Evolutionary conservation across 2,888 invertebrate genomes (phyloP), one percentile per base, ranked within the genome.

Genomic region (Oxyteleia sp.): DNA sequence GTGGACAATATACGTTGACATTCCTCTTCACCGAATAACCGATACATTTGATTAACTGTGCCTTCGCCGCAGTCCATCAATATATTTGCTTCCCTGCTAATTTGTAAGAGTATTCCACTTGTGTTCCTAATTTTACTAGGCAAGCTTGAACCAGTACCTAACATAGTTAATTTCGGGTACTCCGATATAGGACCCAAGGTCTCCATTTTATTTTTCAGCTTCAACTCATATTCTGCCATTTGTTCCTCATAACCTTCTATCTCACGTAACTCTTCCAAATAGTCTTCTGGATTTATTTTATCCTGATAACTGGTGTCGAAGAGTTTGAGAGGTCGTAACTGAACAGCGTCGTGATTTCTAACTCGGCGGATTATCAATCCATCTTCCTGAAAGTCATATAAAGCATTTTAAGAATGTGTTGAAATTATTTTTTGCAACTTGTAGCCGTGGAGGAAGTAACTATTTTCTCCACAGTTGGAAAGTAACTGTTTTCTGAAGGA

Each of bases 1-100:
- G 96, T 95, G 8, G 94, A 93, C 4, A 98, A 92, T 75, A 98
- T 94, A 1, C 95, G 90, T 79, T 95, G 94, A 1, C 96, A 95
- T 68, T 95, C 94, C 57, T 95, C 94, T 0, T 94, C 93, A 0
- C 99, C 99, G 93, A 95, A 98, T 92, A 98, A 96, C 26, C 98
- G 95, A 59, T 96, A 95, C 68, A 99, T 94, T 94, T 99, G 99
- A 0, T 97, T 96, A 85, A 95, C 95, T 0, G 98, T 98, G 1
- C 98, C 98, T 93, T 99, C 99, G 0, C 99, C 99, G 92, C 99
- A 99, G 93, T 99, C 99, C 85, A 99, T 90, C 29, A 99, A 87
- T 59, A 99, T 95, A 59, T 95, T 96, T 0, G 94, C 94, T 4
- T 95, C 92, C 18, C 95, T 94, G 86, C 96, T 96, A 88, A 89